Percentiles rank a stretch among this genome's conserved stretches.
Conservation (phyloP, 2,113 vertebrate species). For the Chamaetylas fuelleborni region DNA sequence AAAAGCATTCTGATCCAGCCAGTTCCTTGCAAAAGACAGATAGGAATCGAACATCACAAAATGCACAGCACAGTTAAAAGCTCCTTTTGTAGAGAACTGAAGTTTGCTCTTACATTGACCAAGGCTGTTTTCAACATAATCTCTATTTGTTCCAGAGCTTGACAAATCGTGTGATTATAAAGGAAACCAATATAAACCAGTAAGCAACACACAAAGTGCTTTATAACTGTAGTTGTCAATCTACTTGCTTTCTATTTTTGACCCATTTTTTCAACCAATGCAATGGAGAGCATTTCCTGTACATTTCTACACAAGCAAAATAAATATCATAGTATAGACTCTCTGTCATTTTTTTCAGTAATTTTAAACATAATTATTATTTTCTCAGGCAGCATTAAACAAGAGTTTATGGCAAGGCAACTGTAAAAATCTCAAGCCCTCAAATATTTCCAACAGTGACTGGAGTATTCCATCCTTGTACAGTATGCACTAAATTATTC, state of each 20-base stretch:
- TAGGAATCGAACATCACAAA: background rate
- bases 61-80: background rate
- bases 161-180: background rate
- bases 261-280: background rate
- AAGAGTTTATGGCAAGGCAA: background rate
- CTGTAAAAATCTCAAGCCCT: background rate
- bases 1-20: background rate
- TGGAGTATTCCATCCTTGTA: background rate
- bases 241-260: background rate
- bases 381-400: background rate
- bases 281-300: background rate
- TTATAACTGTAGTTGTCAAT: background rate
- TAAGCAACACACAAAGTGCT: background rate
- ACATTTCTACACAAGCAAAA: background rate
- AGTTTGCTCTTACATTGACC: background rate
- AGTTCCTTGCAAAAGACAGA: background rate
- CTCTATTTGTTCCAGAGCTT: background rate
- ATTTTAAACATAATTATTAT: background rate
- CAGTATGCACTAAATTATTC: background rate
- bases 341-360: background rate
- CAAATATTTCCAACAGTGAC: background rate
- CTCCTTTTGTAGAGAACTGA: background rate
- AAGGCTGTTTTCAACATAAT: background rate
- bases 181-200: background rate
- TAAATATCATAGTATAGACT: background rate